Conservation (phyloP, 2,797 vertebrate genomes). For the Notolabrus celidotus region DNA sequence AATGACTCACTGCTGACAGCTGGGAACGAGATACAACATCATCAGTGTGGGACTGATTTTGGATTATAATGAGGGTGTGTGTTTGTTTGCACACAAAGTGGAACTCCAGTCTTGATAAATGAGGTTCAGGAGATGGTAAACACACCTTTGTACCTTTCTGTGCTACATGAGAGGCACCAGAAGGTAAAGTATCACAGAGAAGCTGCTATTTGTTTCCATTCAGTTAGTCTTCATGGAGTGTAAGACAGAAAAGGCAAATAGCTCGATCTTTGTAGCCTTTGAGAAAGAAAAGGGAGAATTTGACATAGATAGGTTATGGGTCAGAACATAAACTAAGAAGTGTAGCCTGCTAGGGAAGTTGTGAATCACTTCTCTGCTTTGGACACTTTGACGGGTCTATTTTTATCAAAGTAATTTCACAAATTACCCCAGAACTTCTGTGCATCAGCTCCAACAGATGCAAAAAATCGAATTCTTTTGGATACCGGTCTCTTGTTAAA, state of each 20-base stretch:
- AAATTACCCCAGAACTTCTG: constrained; percentile 9
- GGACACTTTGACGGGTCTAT: not conserved
- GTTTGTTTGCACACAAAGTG: not conserved
- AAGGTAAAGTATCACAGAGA: not conserved
- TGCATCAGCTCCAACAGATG: constrained; percentile 15
- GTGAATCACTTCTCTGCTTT: not conserved
- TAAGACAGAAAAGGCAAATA: not conserved
- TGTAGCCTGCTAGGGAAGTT: not conserved
- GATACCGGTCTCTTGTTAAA: constrained; percentile 19
- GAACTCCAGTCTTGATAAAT: not conserved
- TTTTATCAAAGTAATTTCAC: not conserved
- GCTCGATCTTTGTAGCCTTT: not conserved
- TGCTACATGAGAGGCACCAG: not conserved
- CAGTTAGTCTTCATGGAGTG: no score
- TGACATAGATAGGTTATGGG: no score
- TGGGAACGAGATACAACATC: constrained; percentile 59
- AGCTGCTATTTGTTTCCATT: no score
- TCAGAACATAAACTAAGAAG: not conserved
- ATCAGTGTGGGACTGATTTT: constrained; percentile 49
- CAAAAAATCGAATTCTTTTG: constrained; percentile 19
- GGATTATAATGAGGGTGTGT: constrained; percentile 31
- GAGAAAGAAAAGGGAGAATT: not conserved
- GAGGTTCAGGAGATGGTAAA: constrained; percentile 1
- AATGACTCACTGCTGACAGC: constrained; percentile 64
- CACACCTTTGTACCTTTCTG: not conserved